Evolutionary conservation across 2,113 vertebrate species (phyloP).

Genomic region (Calonectris borealis): DNA sequence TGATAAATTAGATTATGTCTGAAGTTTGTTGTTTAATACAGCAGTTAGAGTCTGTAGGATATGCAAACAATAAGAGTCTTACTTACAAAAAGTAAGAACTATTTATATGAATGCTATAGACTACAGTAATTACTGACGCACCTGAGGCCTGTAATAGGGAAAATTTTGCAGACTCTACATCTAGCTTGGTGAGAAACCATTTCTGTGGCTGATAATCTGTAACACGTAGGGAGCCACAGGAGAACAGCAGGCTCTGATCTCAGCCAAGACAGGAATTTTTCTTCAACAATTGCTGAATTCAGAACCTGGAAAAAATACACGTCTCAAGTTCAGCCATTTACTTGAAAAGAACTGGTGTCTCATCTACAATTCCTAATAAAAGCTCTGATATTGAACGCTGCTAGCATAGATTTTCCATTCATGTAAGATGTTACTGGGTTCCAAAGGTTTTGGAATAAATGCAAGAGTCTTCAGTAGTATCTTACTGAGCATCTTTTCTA

Average conservation of each 20-base stretch:
- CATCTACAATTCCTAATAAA: not conserved
- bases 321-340: not conserved
- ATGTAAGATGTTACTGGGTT: not conserved
- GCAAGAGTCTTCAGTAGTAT: not conserved
- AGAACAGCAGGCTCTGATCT: conserved; percentile 78
- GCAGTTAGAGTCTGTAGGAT: not conserved
- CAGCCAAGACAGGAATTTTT: conserved; percentile 83
- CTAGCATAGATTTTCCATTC: not conserved
- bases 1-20: not conserved
- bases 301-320: conserved; percentile 62
- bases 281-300: conserved; percentile 55
- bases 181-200: conserved; percentile 73
- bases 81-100: not conserved
- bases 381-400: not conserved
- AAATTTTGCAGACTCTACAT: conserved; percentile 78
- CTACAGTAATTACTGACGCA: conserved; percentile 1
- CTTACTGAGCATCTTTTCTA: not conserved
- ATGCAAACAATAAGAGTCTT: not conserved
- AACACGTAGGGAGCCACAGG: conserved; percentile 81
- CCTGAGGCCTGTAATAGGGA: conserved; percentile 83
- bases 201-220: conserved; percentile 72
- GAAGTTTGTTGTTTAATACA: not conserved
- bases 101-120: not conserved
- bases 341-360: not conserved
- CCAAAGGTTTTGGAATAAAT: not conserved